Evolutionary conservation across 2,888 invertebrate species (phyloP).

Genomic region (Leucophenga maculata): DNA sequence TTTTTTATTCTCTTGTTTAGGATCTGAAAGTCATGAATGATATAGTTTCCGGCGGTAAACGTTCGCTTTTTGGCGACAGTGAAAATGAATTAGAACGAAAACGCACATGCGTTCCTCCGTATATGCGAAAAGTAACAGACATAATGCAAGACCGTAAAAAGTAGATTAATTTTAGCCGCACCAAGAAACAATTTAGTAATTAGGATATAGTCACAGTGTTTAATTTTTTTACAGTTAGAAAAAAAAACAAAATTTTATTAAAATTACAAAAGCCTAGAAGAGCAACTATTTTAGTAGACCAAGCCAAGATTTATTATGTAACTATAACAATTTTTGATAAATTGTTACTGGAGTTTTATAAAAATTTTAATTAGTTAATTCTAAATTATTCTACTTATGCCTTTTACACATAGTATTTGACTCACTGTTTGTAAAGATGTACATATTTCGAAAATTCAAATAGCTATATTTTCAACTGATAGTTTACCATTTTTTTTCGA

Average conservation of each 20-base stretch:
- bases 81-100: slow-evolving; percentile 38
- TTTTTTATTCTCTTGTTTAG: slow-evolving; percentile 42
- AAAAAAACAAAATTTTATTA: slow-evolving; percentile 2
- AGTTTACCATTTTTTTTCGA: too few relatives aligned
- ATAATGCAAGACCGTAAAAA: slow-evolving; percentile 60
- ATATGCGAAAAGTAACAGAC: slow-evolving; percentile 45
- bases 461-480: neutral
- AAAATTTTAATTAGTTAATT: too few relatives aligned
- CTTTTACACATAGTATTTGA: too few relatives aligned
- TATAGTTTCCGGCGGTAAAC: slow-evolving; percentile 63
- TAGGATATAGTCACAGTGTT: slow-evolving; percentile 5
- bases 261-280: neutral
- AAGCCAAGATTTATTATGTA: neutral
- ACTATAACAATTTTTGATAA: neutral
- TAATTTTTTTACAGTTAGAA: neutral
- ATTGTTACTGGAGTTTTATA: too few relatives aligned
- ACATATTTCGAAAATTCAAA: neutral
- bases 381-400: too few relatives aligned
- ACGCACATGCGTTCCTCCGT: slow-evolving; percentile 31
- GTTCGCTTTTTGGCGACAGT: slow-evolving; percentile 64
- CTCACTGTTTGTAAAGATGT: neutral
- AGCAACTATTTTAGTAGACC: too few relatives aligned
- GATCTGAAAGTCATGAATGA: slow-evolving; percentile 66
- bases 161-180: slow-evolving; percentile 33
- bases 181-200: neutral